Percentiles rank a stretch among this genome's conserved stretches.
Evolutionary conservation across 2,113 vertebrate genomes (phyloP).

Genomic region (Pogonocichla stellata): DNA sequence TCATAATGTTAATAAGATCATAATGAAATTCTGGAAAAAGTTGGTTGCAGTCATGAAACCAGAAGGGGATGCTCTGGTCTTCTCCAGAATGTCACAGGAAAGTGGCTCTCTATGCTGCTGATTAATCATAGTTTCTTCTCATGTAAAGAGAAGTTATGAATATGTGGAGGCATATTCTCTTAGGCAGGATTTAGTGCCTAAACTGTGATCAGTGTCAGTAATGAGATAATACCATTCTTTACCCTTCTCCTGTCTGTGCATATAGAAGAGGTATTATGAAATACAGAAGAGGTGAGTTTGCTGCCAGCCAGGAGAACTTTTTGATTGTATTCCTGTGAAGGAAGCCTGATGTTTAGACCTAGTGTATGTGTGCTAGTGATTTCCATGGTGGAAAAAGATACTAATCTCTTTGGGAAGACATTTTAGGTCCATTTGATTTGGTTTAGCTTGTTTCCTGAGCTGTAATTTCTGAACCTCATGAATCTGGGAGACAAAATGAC

Average conservation of each 20-base stretch:
- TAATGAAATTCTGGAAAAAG: not conserved
- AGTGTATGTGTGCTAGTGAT: not conserved
- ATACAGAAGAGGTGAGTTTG: not conserved
- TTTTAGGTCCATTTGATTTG: not conserved
- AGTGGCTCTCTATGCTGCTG: not conserved
- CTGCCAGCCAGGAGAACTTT: not conserved
- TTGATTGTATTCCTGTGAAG: not conserved
- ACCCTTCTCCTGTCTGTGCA: constrained; percentile 20
- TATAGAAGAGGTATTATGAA: constrained; percentile 16
- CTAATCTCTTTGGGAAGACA: not conserved
- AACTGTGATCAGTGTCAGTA: not conserved
- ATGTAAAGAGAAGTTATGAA: not conserved
- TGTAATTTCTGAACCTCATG: not conserved
- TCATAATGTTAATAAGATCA: not conserved
- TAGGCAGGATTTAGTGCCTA: constrained; percentile 35
- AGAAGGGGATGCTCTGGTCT: not conserved
- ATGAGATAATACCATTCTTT: not conserved
- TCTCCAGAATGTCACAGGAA: not conserved
- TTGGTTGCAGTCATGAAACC: not conserved
- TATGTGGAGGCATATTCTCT: constrained; percentile 25
- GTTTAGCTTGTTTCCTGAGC: not conserved
- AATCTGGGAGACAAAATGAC: not conserved
- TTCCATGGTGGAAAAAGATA: not conserved
- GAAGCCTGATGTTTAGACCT: not conserved
- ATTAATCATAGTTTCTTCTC: not conserved